A percentile compares a stretch with the other conserved stretches of the same genome.
These are phyloP conservation scores for Panopea generosa DNA, from an alignment of 2,888 invertebrate species.

Conservation along the genomic window DNA sequence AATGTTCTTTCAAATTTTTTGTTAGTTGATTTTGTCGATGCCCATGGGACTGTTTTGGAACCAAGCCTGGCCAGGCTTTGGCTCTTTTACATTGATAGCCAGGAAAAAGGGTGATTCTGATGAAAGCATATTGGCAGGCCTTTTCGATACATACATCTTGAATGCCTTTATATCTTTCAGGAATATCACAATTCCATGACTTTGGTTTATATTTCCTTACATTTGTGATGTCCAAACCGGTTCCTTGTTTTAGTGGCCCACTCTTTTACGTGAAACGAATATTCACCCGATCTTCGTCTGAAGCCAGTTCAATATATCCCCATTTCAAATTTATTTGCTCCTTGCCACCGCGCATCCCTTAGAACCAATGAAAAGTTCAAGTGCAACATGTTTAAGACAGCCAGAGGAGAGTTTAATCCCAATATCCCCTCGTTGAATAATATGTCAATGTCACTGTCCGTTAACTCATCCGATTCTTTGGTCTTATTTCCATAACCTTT, in stretches of 20 bases:
- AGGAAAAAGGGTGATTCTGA: no score
- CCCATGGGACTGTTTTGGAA: background rate
- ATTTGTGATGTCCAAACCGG: no score
- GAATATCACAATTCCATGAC: no score
- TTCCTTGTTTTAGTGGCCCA: no score
- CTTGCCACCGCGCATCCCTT: conserved; percentile 32
- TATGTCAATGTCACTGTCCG: background rate
- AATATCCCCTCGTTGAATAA: conserved; percentile 17
- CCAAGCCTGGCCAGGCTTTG: background rate
- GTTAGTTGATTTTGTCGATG: background rate
- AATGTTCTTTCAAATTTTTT: background rate
- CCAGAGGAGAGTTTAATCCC: background rate
- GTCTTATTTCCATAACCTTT: conserved; percentile 69
- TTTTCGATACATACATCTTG: no score
- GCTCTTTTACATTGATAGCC: no score
- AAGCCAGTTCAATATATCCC: conserved; percentile 33
- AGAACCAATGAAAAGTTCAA: conserved; percentile 15
- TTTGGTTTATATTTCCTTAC: no score
- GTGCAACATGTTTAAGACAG: conserved; percentile 10
- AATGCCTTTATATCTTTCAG: no score
- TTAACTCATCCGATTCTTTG: conserved; percentile 7
- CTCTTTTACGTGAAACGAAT: no score
- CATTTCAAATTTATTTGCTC: conserved; percentile 34
- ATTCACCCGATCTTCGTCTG: background rate
- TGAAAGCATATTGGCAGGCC: no score